Evolutionary conservation across 2,797 vertebrate genomes (phyloP).

Genomic region (Acanthiza pusilla): DNA sequence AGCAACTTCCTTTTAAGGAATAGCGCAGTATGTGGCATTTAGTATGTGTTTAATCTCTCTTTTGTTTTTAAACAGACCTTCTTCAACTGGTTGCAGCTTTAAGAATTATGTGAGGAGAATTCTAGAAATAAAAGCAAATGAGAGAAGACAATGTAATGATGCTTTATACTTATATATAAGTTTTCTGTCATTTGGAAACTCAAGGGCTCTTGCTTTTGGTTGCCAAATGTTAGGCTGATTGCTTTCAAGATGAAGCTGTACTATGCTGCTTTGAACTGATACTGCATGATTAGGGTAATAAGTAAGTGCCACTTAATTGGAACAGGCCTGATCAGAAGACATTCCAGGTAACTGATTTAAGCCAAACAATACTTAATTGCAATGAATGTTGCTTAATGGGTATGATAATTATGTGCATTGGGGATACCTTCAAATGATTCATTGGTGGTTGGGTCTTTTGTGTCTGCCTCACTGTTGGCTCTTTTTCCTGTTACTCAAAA

Average conservation of each 20-base stretch:
- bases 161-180: background rate
- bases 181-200: constrained; percentile 7
- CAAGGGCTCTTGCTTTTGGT: background rate
- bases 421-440: constrained; percentile 58
- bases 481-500: constrained; percentile 18
- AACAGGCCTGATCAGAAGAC: constrained; percentile 59
- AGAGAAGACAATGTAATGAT: background rate
- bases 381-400: constrained; percentile 53
- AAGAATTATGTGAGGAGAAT: constrained; percentile 6
- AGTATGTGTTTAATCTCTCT: background rate
- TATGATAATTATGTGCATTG: constrained; percentile 49
- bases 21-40: background rate
- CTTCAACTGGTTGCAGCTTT: background rate
- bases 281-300: constrained; percentile 58
- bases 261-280: constrained; percentile 58
- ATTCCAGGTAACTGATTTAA: constrained; percentile 66
- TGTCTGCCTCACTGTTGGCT: constrained; percentile 22
- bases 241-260: constrained; percentile 60
- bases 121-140: background rate
- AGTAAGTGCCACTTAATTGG: constrained; percentile 59
- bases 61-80: constrained; percentile 20
- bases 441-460: constrained; percentile 47
- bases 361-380: constrained; percentile 65
- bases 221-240: constrained; percentile 50
- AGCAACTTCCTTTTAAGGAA: background rate